Evolutionary conservation across 2,113 vertebrate species (phyloP).

Genomic region (Cromileptes altivelis): DNA sequence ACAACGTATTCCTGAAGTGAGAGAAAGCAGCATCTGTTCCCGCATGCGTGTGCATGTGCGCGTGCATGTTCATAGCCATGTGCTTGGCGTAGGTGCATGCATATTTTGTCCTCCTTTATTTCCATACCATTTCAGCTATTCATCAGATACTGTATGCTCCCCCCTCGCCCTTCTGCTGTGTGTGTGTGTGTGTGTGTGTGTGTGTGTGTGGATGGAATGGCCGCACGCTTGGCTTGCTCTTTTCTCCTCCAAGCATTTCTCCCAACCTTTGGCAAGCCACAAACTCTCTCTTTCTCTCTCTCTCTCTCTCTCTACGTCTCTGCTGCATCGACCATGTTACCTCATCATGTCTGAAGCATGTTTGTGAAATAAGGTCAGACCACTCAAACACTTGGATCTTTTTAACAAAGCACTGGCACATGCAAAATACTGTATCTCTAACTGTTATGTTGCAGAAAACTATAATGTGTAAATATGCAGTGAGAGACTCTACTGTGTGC

Average conservation of each 20-base stretch:
- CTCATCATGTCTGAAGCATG: slow-evolving; percentile 4
- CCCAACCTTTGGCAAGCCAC: slow-evolving; percentile 41
- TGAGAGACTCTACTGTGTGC: too few relatives aligned
- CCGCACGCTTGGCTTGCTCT: slow-evolving; percentile 51
- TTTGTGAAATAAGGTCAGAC: slow-evolving; percentile 4
- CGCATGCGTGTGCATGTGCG: not conserved
- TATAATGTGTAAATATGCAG: not conserved
- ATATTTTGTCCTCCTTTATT: slow-evolving; percentile 53
- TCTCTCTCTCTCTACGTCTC: not conserved
- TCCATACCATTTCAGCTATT: slow-evolving; percentile 56
- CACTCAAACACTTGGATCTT: not conserved
- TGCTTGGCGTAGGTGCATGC: slow-evolving; percentile 6
- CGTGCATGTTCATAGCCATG: not conserved
- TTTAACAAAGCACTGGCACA: not conserved
- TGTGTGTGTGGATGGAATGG: slow-evolving; percentile 27
- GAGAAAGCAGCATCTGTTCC: not conserved
- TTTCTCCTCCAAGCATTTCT: slow-evolving; percentile 47
- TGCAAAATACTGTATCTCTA: not conserved
- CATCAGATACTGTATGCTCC: slow-evolving; percentile 48
- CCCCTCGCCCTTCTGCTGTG: slow-evolving; percentile 3
- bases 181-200: slow-evolving; percentile 32
- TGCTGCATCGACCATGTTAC: not conserved
- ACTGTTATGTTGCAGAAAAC: not conserved
- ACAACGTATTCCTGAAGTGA: not conserved
- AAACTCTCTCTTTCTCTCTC: not conserved